Conservation (phyloP, 2,888 invertebrate genomes). For the Galerucella pusilla region DNA sequence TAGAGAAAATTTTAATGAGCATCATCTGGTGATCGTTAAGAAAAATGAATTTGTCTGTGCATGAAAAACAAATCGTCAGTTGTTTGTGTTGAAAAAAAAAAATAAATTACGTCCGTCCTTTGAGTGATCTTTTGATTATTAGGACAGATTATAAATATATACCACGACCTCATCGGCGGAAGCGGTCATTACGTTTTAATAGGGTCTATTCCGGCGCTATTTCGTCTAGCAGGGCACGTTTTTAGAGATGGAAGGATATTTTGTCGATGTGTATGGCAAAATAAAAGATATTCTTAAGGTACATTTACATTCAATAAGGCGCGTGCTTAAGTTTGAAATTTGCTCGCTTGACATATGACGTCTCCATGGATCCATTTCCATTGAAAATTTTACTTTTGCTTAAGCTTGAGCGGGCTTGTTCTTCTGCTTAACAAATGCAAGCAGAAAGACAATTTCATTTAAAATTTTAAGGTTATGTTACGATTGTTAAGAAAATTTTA, state of each 20-base stretch:
- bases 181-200: constrained; percentile 20
- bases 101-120: constrained; percentile 35
- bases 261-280: no score
- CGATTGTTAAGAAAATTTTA: no score
- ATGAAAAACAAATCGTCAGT: constrained; percentile 7
- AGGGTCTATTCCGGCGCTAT: constrained; percentile 21
- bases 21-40: background rate
- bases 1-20: background rate
- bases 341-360: no score
- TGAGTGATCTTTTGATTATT: constrained; percentile 33
- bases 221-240: constrained; percentile 22
- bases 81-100: constrained; percentile 1
- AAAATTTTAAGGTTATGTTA: no score
- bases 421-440: no score
- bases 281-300: no score
- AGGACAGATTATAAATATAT: constrained; percentile 12
- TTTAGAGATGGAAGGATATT: background rate
- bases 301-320: no score
- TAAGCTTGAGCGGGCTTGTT: no score
- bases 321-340: no score
- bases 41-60: background rate
- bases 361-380: no score
- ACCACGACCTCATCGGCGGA: constrained; percentile 25
- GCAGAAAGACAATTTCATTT: no score
- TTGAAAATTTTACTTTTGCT: no score